Base-by-base conservation (phyloP, 2,888 invertebrate genomes). In the Drosophila falleni region DNA sequence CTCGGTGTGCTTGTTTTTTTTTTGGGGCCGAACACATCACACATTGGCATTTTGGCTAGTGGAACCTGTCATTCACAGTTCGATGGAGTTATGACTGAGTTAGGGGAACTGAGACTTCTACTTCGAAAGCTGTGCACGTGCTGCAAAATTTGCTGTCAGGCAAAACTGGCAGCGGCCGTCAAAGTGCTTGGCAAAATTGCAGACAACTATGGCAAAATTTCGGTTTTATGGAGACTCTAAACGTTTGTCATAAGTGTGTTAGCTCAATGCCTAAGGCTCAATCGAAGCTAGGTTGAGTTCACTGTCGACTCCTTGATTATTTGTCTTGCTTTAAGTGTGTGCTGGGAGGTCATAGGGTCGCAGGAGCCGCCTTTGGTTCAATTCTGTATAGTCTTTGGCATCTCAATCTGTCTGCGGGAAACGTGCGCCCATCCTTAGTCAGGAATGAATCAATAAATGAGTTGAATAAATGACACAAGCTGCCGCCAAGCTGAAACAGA, bases 361-460 rank as follows among this genome's bases (percentile, higher is more conserved):
- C 16, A 31, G 19, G 44, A 44, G 19, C 26, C n/a, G 15, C 10
- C 44, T n/a, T 51, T 16, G 58, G 19, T 19, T 46, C 65, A 56
- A 60, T 59, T 59, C 26, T 46, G 16, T 58, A 15, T 56, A 16
- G 53, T 46, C 15, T 51, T 47, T 33, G 61, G 46, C 42, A 50
- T 54, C 59, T 68, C 63, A 62, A 66, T 85, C 71, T 81, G 68
- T 65, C 62, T 64, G 39, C 46, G 9, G 2, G 31, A 53, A 65
- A 81, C 81, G 87, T 81, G 74, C 63, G 64, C 37, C 44, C 53
- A 75, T 60, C 50, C 54, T 60, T 49, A 68, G 76, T 67, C 74
- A 65, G 64, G 74, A 84, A 66, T 78, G 71, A 81, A 74, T 84
- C 87, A 84, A 81, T 82, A 85, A 83, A 82, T 81, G 82, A 74